Percentiles rank a stretch among this genome's conserved stretches.
Conservation (phyloP, 2,113 vertebrate genomes). For the Zosterops pallidus region DNA sequence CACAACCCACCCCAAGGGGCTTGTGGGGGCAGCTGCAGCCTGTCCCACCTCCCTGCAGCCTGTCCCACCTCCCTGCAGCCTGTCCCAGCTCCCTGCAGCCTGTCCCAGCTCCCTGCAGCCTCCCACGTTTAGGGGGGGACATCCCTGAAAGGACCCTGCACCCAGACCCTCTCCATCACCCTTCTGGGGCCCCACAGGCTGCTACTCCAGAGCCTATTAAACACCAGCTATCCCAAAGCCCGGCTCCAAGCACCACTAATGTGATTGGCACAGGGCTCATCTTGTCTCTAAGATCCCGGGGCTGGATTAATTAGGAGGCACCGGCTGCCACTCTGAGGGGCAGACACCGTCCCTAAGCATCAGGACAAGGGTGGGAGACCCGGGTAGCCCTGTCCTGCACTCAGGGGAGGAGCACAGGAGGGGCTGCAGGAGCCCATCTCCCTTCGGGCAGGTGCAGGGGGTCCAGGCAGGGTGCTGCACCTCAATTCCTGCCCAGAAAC, state of each 20-base stretch:
- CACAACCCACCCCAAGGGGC: fast-evolving
- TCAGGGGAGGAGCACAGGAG: not conserved
- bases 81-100: too few species aligned
- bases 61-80: too few species aligned
- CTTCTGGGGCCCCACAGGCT: not conserved
- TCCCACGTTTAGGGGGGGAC: not conserved
- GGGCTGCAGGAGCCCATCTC: not conserved
- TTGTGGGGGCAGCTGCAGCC: not conserved
- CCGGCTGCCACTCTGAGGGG: not conserved
- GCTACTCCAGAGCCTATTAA: not conserved
- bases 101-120: not conserved
- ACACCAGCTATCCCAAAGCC: not conserved
- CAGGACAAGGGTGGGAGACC: not conserved
- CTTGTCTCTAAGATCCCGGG: not conserved
- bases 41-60: not conserved
- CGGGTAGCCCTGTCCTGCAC: not conserved
- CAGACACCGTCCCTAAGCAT: not conserved
- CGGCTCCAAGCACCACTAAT: not conserved
- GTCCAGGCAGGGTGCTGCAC: fast-evolving
- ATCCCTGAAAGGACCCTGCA: not conserved
- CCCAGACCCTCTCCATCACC: not conserved
- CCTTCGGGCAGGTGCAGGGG: not conserved
- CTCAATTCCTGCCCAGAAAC: not conserved
- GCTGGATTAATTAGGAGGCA: not conserved
- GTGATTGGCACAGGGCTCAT: not conserved